Percentiles rank a stretch among this genome's conserved stretches.
Conservation (phyloP, 2,113 vertebrate genomes). For the Meles meles region DNA sequence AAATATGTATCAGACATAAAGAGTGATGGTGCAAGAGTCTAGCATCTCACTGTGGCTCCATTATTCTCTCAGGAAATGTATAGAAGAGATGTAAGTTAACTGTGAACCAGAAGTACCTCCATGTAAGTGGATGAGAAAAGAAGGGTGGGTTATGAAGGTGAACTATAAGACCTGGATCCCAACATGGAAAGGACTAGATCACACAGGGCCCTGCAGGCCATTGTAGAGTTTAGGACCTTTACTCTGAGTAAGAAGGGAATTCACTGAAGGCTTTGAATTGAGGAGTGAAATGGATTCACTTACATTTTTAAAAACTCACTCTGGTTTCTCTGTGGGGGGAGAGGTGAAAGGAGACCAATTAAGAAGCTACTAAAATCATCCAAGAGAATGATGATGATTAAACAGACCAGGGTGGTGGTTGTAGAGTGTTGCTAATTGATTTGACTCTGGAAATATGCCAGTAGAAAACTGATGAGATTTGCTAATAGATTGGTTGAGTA, state of each 20-base stretch:
- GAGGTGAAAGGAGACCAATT: background rate
- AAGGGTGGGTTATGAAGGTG: accelerated
- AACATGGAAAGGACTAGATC: background rate
- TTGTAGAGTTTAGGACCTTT: background rate
- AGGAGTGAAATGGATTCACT: background rate
- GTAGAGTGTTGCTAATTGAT: background rate
- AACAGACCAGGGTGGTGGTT: too few relatives aligned
- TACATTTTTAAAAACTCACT: background rate
- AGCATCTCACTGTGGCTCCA: background rate
- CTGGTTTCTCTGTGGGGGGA: background rate
- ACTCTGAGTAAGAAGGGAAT: background rate
- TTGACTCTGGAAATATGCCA: background rate
- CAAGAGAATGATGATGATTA: background rate
- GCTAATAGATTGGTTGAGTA: background rate
- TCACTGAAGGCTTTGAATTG: background rate
- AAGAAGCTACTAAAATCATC: background rate
- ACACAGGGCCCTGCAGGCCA: accelerated
- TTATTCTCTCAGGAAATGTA: background rate
- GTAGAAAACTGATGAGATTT: background rate
- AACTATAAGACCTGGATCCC: background rate
- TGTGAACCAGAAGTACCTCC: background rate
- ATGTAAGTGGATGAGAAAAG: background rate
- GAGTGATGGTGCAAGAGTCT: background rate
- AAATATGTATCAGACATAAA: background rate
- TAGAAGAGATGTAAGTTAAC: background rate